Evolutionary conservation across 2,113 vertebrate genomes (phyloP).

Genomic region (Muntiacus muntjak): DNA sequence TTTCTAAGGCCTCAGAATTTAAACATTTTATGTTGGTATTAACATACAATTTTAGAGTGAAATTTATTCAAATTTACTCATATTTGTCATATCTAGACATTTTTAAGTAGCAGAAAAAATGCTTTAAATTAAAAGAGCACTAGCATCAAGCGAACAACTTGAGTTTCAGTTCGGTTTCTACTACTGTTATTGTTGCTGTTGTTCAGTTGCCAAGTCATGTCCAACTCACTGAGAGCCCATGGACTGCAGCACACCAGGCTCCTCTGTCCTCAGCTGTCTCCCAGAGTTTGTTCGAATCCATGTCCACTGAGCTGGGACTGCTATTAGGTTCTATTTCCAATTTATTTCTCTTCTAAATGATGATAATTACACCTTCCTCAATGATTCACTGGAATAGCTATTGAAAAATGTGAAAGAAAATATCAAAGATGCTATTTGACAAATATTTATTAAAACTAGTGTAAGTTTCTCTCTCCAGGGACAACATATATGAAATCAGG

Average conservation of each 20-base stretch:
- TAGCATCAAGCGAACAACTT: not conserved
- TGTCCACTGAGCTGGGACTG: not conserved
- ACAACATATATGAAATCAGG: not conserved
- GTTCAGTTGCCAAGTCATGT: not conserved
- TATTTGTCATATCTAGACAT: not conserved
- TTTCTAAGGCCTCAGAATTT: not conserved
- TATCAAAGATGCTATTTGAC: not conserved
- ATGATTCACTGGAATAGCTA: not conserved
- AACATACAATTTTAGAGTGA: not conserved
- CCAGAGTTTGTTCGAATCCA: not conserved
- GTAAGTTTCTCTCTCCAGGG: not conserved
- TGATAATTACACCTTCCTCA: not conserved
- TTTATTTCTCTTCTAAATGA: not conserved
- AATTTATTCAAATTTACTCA: not conserved
- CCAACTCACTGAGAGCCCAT: not conserved
- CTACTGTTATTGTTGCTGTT: not conserved
- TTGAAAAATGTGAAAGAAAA: not conserved
- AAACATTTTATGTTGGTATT: not conserved
- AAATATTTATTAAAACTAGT: not conserved
- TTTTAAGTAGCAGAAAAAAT: not conserved
- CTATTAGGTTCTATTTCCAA: not conserved
- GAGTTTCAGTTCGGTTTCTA: not conserved
- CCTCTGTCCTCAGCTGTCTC: not conserved
- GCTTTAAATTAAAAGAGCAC: not conserved
- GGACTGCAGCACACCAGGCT: not conserved